A percentile compares a stretch with the other conserved stretches of the same genome.
These are phyloP conservation scores for Discoglossus pictus DNA, from an alignment of 2,797 vertebrate species.

Conservation along the genomic window DNA sequence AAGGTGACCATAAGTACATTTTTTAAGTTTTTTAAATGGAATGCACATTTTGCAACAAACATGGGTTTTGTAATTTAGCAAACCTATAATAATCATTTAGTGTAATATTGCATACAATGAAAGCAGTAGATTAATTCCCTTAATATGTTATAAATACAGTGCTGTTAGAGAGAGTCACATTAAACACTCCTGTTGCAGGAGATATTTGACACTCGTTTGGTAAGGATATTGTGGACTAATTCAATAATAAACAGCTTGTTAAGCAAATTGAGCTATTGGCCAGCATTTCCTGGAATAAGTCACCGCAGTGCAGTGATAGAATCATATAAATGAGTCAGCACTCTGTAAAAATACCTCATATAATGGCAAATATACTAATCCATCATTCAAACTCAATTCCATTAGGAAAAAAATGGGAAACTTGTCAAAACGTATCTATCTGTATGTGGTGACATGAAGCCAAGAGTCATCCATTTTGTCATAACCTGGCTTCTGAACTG, in stretches of 20 bases:
- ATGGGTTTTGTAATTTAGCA: too few species aligned
- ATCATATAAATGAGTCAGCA: constrained; percentile 26
- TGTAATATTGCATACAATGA: too few species aligned
- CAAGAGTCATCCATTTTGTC: too few species aligned
- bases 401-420: constrained; percentile 26
- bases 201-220: neutral
- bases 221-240: neutral
- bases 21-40: too few species aligned
- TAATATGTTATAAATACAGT: too few species aligned
- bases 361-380: constrained; percentile 10
- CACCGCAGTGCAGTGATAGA: neutral
- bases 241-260: neutral
- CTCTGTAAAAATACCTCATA: neutral
- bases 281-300: constrained; percentile 4
- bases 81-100: too few species aligned
- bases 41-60: too few species aligned
- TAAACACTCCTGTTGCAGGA: neutral
- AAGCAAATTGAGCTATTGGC: neutral
- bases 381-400: constrained; percentile 6
- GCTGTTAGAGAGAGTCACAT: too few species aligned
- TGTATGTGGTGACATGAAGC: too few species aligned
- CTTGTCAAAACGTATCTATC: constrained; percentile 17
- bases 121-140: too few species aligned
- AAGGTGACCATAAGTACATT: too few species aligned
- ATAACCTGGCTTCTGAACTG: too few species aligned